These are phyloP conservation scores for Mirza zaza DNA, from an alignment of 2,113 vertebrate species.

Conservation along the genomic window DNA sequence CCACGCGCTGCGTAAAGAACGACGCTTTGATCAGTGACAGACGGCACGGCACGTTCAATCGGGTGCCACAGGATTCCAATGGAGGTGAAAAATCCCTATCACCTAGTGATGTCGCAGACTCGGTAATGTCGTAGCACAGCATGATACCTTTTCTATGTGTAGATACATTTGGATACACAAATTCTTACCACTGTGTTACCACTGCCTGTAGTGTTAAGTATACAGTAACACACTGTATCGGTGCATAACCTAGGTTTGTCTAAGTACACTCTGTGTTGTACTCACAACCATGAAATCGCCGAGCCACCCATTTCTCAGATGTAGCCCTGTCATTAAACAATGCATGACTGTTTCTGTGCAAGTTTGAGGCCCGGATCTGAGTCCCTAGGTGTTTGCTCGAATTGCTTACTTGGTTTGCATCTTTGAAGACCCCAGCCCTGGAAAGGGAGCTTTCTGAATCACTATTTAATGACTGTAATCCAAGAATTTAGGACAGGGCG, in stretches of 20 bases:
- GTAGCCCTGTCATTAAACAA: background rate
- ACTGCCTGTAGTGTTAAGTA: background rate
- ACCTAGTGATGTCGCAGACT: background rate
- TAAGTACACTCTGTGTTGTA: background rate
- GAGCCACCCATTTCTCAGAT: background rate
- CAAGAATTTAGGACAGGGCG: background rate
- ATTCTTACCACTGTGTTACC: background rate
- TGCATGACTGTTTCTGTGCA: background rate
- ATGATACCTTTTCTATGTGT: background rate
- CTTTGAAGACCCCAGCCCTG: background rate
- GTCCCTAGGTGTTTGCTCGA: background rate
- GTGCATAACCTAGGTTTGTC: background rate
- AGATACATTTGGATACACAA: background rate
- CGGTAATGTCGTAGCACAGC: background rate
- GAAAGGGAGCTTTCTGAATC: background rate
- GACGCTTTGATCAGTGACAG: background rate
- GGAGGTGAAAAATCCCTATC: background rate
- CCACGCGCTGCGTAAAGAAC: background rate
- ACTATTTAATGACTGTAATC: background rate
- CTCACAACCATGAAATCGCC: background rate
- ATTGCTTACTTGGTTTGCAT: accelerated
- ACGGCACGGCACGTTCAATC: background rate
- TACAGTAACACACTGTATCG: background rate
- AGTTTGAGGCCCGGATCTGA: background rate
- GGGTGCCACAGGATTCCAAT: background rate